phyloP scores from a whole-genome alignment of 2,797 vertebrate genomes.

The Oryzias sinensis region DNA sequence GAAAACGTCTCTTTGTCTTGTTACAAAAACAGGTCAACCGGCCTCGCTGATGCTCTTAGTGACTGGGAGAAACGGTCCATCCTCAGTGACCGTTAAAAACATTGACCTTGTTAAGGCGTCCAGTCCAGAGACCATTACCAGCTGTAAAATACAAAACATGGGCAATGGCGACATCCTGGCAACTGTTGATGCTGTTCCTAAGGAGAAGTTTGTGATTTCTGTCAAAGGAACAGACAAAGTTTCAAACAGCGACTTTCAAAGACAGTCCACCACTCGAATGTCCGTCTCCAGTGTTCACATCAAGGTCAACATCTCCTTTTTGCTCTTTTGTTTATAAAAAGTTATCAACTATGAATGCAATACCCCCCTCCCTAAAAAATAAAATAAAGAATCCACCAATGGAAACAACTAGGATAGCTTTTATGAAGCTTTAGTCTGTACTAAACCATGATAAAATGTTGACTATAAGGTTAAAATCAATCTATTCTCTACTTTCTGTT shows the following conservation, averaged over 20 bases:
- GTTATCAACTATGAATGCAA: too few relatives aligned
- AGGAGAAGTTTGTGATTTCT: slow-evolving; percentile 69
- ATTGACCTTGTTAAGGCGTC: slow-evolving; percentile 59
- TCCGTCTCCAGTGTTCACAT: slow-evolving; percentile 67
- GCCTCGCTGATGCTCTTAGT: slow-evolving; percentile 64
- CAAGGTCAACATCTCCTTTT: slow-evolving; percentile 44
- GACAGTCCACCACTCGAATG: slow-evolving; percentile 77
- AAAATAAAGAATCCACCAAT: too few relatives aligned
- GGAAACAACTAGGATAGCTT: too few relatives aligned
- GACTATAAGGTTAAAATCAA: background rate
- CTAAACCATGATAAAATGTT: too few relatives aligned
- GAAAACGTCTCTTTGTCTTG: background rate
- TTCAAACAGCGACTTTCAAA: slow-evolving; percentile 65
- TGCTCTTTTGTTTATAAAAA: too few relatives aligned
- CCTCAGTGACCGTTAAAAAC: slow-evolving; percentile 48
- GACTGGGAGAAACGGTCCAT: slow-evolving; percentile 67
- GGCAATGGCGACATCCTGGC: slow-evolving; percentile 64
- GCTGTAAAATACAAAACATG: slow-evolving; percentile 47
- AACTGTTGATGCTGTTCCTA: slow-evolving; percentile 56
- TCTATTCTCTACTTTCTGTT: background rate
- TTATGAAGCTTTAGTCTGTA: too few relatives aligned
- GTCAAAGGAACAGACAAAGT: slow-evolving; percentile 67
- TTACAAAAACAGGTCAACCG: slow-evolving; percentile 53
- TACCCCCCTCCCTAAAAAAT: too few relatives aligned
- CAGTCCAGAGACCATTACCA: slow-evolving; percentile 26